Base-by-base conservation (phyloP, 1,140 invertebrate genomes). In the Anastatus disparis region DNA sequence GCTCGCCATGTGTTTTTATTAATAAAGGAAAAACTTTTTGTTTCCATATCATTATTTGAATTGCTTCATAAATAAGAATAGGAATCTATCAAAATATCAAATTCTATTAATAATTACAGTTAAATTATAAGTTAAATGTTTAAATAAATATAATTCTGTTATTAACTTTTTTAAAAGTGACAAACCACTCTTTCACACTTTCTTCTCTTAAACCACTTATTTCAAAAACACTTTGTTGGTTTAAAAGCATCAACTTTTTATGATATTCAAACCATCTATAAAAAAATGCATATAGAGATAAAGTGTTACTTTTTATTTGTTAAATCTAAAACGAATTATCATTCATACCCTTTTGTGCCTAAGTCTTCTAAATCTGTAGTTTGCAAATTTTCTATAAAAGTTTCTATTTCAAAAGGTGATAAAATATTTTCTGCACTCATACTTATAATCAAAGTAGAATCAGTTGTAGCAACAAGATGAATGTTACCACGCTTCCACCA, bases 191-290 rank as follows among this genome's bases (percentile, higher is more conserved):
- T 80, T 93, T 93, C 0, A 93, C 89, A 29, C 88, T 85, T 84
- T 94, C 93, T 77, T 93, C 92, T 56, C 88, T 87, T 73, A 91
- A 80, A 26, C 85, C 84, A 13, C 84, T 87, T 22, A 92, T 90
- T 85, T 95, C 93, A 22, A 93, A 83, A 72, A 92, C 87, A 35
- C 91, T 92, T 87, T 94, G 91, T 79, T 94, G 92, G 72, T 92
- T 92, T n/a, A 95, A 78, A 79, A 93, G 91, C 74, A 94, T 90
- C 3, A 94, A 79, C 73, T 90, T 88, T 76, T 93, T 90, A 75
- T 94, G 93, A 81, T 89, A 90, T 76, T 94, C 92, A 44, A 93
- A 84, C 93, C 93, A 95, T 53, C 92, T 89, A 40, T 42, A 82
- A 82, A 24, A 48, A n/a, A n/a, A n/a, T n/a, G n/a, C n/a, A n/a